Evolutionary conservation across 2,888 invertebrate genomes (phyloP), one percentile per base, ranked within the genome.

Genomic region (Drosophila anceps): DNA sequence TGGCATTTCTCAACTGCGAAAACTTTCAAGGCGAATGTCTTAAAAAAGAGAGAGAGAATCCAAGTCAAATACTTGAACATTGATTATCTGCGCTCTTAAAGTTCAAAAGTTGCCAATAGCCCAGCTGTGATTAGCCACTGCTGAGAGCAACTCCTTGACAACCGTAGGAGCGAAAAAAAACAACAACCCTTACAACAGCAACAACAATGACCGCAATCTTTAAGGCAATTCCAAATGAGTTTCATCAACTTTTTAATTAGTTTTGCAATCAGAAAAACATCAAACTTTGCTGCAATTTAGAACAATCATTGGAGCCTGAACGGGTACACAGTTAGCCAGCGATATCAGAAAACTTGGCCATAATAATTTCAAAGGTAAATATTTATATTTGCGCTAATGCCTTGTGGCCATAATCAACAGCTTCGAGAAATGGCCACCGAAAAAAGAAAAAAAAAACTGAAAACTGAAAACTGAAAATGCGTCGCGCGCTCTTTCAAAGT

Each of bases 361-460:
- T 86, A 79, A 86, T 86, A 86, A 86, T 86, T 86, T 86, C 79
- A 80, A 84, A 88, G 82, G 88, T 84, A 86, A 86, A 86, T 85
- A 86, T 86, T 88, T 86, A 88, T 82, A 79, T 79, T 84, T 69
- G 60, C 73, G 81, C 88, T 88, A 86, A 86, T 88, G 81, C 86
- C 86, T 76, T 62, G 55, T 81, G 86, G 86, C 77, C 88, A 86
- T 86, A 86, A 86, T 86, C 86, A 88, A 86, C 86, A 88, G 86
- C 86, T 88, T 75, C 62, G 76, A 33, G 50, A 83, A 81, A 77
- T 75, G 76, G 77, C 81, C 81, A 69, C 41, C 63, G 46, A 54
- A 69, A 66, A 13, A 13, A 13, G 12, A 35, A n/a, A 33, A 18
- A 8, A 18, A 31, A 35, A 33, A 3, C 44, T 24, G 33, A 31